Evolutionary conservation across 2,797 vertebrate genomes (phyloP), one percentile per base, ranked within the genome.

Genomic region (Hirundo rustica): DNA sequence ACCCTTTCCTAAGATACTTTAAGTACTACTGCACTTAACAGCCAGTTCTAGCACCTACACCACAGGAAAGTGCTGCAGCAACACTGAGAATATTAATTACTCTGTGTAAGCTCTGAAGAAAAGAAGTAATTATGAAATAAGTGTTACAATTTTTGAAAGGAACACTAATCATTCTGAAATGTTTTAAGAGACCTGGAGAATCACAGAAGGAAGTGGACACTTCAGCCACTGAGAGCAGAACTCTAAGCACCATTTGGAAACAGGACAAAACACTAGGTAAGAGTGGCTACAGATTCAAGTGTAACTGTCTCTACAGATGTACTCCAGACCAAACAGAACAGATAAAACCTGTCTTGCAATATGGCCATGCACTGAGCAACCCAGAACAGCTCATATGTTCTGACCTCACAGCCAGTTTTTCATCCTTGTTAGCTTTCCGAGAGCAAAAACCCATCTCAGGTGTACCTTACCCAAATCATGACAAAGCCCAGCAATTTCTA

Each of bases 401-500:
- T 32, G 20, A 64, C 16, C 67, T 62, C 42, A 7, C 17, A 80
- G 65, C 7, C n/a, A 74, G 32, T 23, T 61, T 70, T 74, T 47
- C 62, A 61, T 14, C 30, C 16, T 44, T 21, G 12, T 50, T 19
- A 78, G 30, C 27, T 68, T 67, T 55, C 60, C 53, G 61, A 61
- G 26, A 71, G 36, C 72, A 91, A 70, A 4, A 54, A 72, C 15
- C 16, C 54, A 36, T 2, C 30, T 62, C 50, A 55, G 13, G 23
- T 10, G 27, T 11, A 80, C 84, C 98, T 98, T 97, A 99, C 99
- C 99, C 32, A 99, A 96, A 94, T 99, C 99, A 16, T 99, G 99
- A 85, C 99, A 99, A 81, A 99, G 98, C 5, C 99, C 99, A 30
- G 99, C 99, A 4, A 99, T 99, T 97, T 99, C 99, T 68, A 99